Evolutionary conservation across 2,113 vertebrate genomes (phyloP).

Genomic region (Cheilinus undulatus): DNA sequence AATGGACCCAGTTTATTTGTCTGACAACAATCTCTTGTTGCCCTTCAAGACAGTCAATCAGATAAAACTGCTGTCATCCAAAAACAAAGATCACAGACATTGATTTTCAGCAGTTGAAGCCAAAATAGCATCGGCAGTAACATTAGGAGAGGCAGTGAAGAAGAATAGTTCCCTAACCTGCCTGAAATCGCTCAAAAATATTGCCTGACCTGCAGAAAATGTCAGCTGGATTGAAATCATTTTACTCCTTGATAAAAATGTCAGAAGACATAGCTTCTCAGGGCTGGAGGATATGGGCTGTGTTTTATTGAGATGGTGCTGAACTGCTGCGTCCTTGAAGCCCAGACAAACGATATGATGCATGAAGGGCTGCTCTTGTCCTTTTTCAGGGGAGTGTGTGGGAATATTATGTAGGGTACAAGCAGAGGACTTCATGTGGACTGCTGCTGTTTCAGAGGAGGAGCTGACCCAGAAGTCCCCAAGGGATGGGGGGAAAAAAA

Average conservation of each 20-base stretch:
- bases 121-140: not conserved
- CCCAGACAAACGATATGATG: slow-evolving; percentile 41
- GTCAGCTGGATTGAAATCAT: slow-evolving; percentile 45
- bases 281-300: slow-evolving; percentile 24
- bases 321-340: slow-evolving; percentile 51
- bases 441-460: slow-evolving; percentile 20
- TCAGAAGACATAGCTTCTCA: slow-evolving; percentile 41
- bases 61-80: not conserved
- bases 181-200: slow-evolving; percentile 34
- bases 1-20: slow-evolving; percentile 1
- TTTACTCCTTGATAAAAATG: slow-evolving; percentile 60
- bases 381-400: slow-evolving; percentile 25
- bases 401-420: slow-evolving; percentile 11
- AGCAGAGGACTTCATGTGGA: slow-evolving; percentile 21
- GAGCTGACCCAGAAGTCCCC: slow-evolving; percentile 11
- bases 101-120: slow-evolving; percentile 2
- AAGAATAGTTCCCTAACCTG: slow-evolving; percentile 17
- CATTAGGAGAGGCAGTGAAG: slow-evolving; percentile 6
- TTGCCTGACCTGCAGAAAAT: slow-evolving; percentile 48
- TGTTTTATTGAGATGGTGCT: slow-evolving; percentile 43
- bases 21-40: not conserved
- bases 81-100: not conserved
- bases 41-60: slow-evolving; percentile 24
- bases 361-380: slow-evolving; percentile 17
- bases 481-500: slow-evolving; percentile 22